Base-by-base conservation (phyloP, 2,888 invertebrate genomes). In the Spialia ferax region DNA sequence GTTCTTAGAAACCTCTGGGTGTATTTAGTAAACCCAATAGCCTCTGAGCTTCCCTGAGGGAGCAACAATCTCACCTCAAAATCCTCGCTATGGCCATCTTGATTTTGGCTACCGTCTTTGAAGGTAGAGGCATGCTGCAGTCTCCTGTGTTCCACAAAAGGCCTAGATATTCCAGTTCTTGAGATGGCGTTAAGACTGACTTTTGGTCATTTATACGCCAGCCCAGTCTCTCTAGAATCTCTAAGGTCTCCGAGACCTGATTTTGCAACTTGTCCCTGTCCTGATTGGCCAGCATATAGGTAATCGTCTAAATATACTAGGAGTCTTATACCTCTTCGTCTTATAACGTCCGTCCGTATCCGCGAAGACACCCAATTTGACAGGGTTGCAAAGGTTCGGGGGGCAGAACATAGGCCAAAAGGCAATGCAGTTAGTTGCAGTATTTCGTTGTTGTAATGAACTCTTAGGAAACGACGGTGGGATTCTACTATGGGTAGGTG, bases 221-320 rank as follows among this genome's bases (percentile, higher is more conserved):
- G 2, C 29, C 60, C 38, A 60, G 29, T 18, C 10, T 23, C 1
- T 23, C 18, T 11, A 60, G 48, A 26, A 60, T 1, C 10, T 48
- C 20, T 32, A 26, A 11, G 7, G 60, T 60, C 29, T 60, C 60
- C 10, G 29, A 45, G n/a, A 45, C 29, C 10, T 60, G 60, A 26
- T 1, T 15, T 8, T 23, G 26, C 26, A 60, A 18, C 45, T 48
- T 32, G 11, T 11, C 1, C 11, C 20, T 2, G 22, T 62, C 35
- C 11, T 62, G 35, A 22, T 62, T 50, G 7, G 13, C 29, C 1
- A 52, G 35, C 0, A 35, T 22, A 20, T 26, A n/a, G n/a, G n/a
- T n/a, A 69, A 52, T 66, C 68, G 69, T 71, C 68, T 18, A 71
- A 22, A 57, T 71, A 69, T 1, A 67, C 57, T 10, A 71, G 1